A percentile compares a stretch with the other conserved stretches of the same genome.
These are phyloP conservation scores for Sarcophaga carnaria DNA, from an alignment of 2,888 invertebrate genomes.

Conservation along the genomic window DNA sequence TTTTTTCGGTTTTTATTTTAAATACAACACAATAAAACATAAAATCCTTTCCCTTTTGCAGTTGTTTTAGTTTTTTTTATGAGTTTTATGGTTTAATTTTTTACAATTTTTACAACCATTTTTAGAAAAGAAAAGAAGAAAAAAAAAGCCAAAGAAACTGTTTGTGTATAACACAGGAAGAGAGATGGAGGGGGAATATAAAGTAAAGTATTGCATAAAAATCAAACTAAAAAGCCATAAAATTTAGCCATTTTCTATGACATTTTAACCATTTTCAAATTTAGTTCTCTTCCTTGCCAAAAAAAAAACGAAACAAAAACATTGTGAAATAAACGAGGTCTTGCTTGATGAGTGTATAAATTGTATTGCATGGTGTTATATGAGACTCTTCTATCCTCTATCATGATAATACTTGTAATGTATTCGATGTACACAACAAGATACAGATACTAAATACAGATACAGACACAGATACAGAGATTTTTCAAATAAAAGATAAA, in stretches of 20 bases:
- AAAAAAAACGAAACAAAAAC: slow-evolving; percentile 25
- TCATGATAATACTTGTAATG: slow-evolving; percentile 45
- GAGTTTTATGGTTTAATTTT: slow-evolving; percentile 13
- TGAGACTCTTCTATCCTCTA: slow-evolving; percentile 34
- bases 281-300: slow-evolving; percentile 67
- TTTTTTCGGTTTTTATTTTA: too few species aligned
- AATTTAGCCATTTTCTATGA: slow-evolving; percentile 65
- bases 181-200: neutral
- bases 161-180: neutral
- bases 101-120: slow-evolving; percentile 29
- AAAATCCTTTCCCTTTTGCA: slow-evolving; percentile 43
- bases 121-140: neutral
- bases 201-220: slow-evolving; percentile 47
- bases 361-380: slow-evolving; percentile 1
- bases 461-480: slow-evolving; percentile 44
- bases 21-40: neutral
- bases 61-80: slow-evolving; percentile 6
- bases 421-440: slow-evolving; percentile 22
- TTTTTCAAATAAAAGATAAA: slow-evolving; percentile 60
- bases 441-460: slow-evolving; percentile 17
- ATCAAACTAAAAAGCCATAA: slow-evolving; percentile 68
- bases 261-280: slow-evolving; percentile 66
- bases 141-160: too few species aligned
- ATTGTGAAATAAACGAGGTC: neutral
- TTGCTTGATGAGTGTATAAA: slow-evolving; percentile 1